Base-by-base conservation (phyloP, 2,113 vertebrate species). In the Cynopterus brachyotis region DNA sequence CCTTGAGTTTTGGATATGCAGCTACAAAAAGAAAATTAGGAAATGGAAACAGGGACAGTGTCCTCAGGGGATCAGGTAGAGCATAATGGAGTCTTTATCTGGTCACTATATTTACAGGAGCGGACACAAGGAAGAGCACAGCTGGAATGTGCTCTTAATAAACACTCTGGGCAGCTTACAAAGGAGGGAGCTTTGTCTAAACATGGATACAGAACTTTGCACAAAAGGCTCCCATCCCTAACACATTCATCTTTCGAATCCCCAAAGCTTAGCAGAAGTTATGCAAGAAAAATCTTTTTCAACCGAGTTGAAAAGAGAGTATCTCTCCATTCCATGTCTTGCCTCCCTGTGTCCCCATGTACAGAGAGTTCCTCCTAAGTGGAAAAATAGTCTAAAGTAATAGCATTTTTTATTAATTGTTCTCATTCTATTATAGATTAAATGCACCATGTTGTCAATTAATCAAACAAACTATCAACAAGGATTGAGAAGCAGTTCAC, bases 211-310 rank as follows among this genome's bases (percentile, higher is more conserved):
- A 72, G 55, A 89, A 86, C 89, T 90, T 91, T 79, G 37, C 37
- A 88, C 64, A 50, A 55, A 91, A 37, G 6, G 7, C 12, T 70
- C 66, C 59, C 96, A 22, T 42, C 20, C 73, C 86, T 79, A 90
- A 89, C 76, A 47, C 47, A 88, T 81, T 69, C 80, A 88, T 72
- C 66, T 90, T 96, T 91, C 37, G 76, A 81, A 94, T 72, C 26
- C n/a, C 55, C 70, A 95, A 94, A 94, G 59, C 12, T 88, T 72
- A 60, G 76, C 60, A 69, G 32, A 94, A 79, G n/a, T 92, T 69
- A 92, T 10, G 83, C 45, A 75, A 73, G 64, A 83, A 91, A 92
- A 95, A 75, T 87, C 42, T 69, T 60, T 69, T 92, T 64, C 69
- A 87, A 70, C 86, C 40, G 81, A 95, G 37, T 85, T 67, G 17